Conservation (phyloP, 2,113 vertebrate species). For the Esox niger region DNA sequence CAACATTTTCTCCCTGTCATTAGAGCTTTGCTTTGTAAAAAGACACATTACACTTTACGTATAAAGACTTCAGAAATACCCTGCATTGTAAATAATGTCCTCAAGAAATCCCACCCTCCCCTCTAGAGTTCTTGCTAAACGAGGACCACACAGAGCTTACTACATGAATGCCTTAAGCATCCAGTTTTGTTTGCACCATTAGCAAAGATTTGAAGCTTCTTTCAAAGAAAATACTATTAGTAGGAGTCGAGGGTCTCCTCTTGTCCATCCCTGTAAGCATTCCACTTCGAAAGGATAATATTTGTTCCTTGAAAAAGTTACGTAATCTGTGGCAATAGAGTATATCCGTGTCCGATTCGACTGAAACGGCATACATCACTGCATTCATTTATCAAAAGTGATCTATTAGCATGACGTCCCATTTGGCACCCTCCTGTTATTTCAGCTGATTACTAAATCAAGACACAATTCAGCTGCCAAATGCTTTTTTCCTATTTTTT, state of each 20-base stretch:
- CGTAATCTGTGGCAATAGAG: slow-evolving; percentile 40
- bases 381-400: slow-evolving; percentile 46
- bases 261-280: slow-evolving; percentile 35
- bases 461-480: slow-evolving; percentile 40
- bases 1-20: no score
- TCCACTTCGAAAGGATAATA: slow-evolving; percentile 64
- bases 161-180: slow-evolving; percentile 29
- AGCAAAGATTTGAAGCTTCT: slow-evolving; percentile 24
- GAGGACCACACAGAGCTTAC: slow-evolving; percentile 9
- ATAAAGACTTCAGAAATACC: not conserved
- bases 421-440: slow-evolving; percentile 46
- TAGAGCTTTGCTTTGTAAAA: no score
- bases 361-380: slow-evolving; percentile 43
- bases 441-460: slow-evolving; percentile 61
- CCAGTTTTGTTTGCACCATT: slow-evolving; percentile 15
- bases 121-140: not conserved
- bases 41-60: no score
- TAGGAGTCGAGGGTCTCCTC: slow-evolving; percentile 1
- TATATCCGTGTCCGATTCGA: slow-evolving; percentile 41
- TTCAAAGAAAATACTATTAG: slow-evolving; percentile 29
- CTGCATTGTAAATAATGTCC: not conserved
- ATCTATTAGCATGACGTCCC: slow-evolving; percentile 51
- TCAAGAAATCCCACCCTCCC: not conserved
- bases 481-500: slow-evolving; percentile 34
- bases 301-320: slow-evolving; percentile 47